phyloP scores from a whole-genome alignment of 1,140 invertebrate species.

The Drosophila jambulina region DNA sequence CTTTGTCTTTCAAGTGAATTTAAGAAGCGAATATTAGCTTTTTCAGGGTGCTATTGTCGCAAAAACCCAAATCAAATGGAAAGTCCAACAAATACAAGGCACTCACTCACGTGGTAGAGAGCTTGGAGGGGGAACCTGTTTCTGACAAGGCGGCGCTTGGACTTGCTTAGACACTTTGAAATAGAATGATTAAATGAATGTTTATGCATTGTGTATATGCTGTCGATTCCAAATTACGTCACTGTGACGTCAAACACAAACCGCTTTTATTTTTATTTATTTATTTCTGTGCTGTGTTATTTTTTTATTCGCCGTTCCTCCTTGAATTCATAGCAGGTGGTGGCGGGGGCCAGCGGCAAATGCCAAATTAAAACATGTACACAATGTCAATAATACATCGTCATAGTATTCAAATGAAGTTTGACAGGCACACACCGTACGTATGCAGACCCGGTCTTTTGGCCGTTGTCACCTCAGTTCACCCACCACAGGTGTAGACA shows the following conservation, averaged over 20 bases:
- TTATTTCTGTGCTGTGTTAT: constrained; percentile 23
- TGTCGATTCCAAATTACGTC: constrained; percentile 74
- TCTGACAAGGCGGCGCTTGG: constrained; percentile 58
- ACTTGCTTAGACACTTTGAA: constrained; percentile 71
- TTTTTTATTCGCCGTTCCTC: constrained; percentile 23
- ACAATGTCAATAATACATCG: constrained; percentile 80
- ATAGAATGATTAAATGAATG: constrained; percentile 77
- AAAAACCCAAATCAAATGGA: neutral
- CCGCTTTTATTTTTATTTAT: constrained; percentile 60
- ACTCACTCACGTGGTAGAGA: constrained; percentile 37
- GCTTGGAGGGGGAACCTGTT: constrained; percentile 30
- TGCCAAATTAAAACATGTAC: constrained; percentile 81
- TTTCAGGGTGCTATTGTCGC: neutral
- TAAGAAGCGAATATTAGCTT: neutral
- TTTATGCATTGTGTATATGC: constrained; percentile 73
- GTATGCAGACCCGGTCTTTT: constrained; percentile 6
- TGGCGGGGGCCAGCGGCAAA: constrained; percentile 59
- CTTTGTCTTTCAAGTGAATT: constrained; percentile 2
- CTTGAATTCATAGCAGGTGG: constrained; percentile 70
- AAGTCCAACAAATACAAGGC: constrained; percentile 1
- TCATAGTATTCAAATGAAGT: constrained; percentile 81
- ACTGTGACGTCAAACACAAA: constrained; percentile 78
- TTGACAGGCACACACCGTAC: constrained; percentile 59
- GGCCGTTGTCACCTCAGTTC: constrained; percentile 19
- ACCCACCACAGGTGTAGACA: constrained; percentile 58